phyloP scores from a whole-genome alignment of 2,888 invertebrate species.

The Octonoba sinensis region DNA sequence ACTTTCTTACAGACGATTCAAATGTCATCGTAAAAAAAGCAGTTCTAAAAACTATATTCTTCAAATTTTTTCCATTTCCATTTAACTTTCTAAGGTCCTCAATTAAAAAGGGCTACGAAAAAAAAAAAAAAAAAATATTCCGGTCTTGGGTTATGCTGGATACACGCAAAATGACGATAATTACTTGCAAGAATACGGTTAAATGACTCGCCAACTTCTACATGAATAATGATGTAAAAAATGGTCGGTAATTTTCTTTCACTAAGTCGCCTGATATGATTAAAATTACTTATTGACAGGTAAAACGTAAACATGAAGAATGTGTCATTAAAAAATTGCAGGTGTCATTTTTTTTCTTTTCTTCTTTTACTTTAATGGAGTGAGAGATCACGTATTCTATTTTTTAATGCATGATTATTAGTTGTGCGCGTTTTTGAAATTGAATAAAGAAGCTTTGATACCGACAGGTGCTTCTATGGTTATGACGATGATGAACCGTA shows the following conservation, averaged over 20 bases:
- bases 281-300: constrained; percentile 35
- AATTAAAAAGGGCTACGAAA: background rate
- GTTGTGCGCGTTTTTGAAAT: constrained; percentile 21
- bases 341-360: constrained; percentile 21
- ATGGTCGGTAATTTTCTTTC: background rate
- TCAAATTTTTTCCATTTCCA: too few relatives aligned
- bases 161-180: constrained; percentile 22
- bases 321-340: constrained; percentile 10
- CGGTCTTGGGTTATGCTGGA: background rate
- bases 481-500: constrained; percentile 2
- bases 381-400: constrained; percentile 18
- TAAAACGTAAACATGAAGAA: constrained; percentile 36
- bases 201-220: constrained; percentile 16
- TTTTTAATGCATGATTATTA: constrained; percentile 3
- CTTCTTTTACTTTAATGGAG: background rate
- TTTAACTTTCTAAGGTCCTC: background rate
- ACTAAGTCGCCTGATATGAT: constrained; percentile 20
- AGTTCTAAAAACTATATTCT: too few relatives aligned
- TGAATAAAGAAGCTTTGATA: constrained; percentile 20
- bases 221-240: constrained; percentile 24
- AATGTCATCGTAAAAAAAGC: too few relatives aligned
- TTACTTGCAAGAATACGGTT: constrained; percentile 33
- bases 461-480: background rate
- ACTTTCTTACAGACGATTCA: too few relatives aligned
- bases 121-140: background rate